These are phyloP conservation scores for Troglohyphantes excavatus DNA, from an alignment of 2,888 invertebrate genomes.

Conservation along the genomic window DNA sequence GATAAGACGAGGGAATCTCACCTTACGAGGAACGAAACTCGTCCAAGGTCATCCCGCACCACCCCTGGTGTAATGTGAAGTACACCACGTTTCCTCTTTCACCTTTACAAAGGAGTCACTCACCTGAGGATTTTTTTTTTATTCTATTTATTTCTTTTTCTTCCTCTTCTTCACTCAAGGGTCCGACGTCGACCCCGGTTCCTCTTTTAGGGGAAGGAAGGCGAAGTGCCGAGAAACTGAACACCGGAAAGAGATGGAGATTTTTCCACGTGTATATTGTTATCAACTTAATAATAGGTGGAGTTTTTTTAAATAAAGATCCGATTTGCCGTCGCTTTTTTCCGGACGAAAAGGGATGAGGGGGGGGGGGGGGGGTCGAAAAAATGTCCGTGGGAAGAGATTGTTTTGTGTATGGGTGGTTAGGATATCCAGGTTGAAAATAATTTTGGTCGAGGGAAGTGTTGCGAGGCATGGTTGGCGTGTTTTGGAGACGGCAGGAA, in stretches of 20 bases:
- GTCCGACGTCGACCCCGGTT: background rate
- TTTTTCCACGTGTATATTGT: conserved; percentile 11
- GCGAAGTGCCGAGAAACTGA: conserved; percentile 20
- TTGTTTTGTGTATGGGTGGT: too few relatives aligned
- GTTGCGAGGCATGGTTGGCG: too few relatives aligned
- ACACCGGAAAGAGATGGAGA: conserved; percentile 37
- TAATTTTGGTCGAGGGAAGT: background rate
- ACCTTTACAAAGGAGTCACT: conserved; percentile 37
- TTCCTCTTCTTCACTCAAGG: background rate
- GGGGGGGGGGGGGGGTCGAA: too few relatives aligned
- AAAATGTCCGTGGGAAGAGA: background rate
- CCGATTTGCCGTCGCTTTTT: conserved; percentile 7
- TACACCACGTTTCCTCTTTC: conserved; percentile 27
- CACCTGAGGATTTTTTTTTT: conserved; percentile 9
- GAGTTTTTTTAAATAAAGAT: background rate
- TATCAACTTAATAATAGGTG: background rate
- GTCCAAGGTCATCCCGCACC: conserved; percentile 34
- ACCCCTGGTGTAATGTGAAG: conserved; percentile 13
- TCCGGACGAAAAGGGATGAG: background rate
- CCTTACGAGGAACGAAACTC: background rate
- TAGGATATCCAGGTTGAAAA: too few relatives aligned
- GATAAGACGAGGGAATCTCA: too few relatives aligned
- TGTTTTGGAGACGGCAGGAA: too few relatives aligned
- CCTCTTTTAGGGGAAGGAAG: conserved; percentile 20
- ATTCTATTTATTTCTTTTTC: too few relatives aligned